Conservation (phyloP, 2,113 vertebrate species). For the Morone saxatilis region DNA sequence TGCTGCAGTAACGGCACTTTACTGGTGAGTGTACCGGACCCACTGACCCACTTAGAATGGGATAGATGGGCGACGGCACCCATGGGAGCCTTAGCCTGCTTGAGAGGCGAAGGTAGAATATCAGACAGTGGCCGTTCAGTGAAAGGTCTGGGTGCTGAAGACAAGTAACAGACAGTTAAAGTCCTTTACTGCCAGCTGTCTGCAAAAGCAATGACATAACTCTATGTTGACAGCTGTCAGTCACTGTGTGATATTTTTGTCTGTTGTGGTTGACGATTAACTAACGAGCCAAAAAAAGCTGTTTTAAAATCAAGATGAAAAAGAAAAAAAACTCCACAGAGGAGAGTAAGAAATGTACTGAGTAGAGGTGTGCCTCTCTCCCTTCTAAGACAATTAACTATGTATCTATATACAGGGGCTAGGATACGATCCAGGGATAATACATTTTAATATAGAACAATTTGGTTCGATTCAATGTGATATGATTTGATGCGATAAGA, state of each 20-base stretch:
- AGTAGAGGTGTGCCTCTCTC: no score
- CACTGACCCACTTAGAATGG: conserved; percentile 44
- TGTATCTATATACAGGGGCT: no score
- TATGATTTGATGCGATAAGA: no score
- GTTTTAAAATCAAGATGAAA: background rate
- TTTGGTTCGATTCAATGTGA: no score
- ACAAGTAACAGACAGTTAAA: background rate
- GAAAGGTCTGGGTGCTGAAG: background rate
- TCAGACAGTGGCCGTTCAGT: conserved; percentile 1
- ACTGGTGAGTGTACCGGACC: conserved; percentile 37
- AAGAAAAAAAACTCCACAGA: background rate
- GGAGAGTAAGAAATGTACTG: no score
- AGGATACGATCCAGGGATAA: no score
- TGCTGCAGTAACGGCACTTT: conserved; percentile 26
- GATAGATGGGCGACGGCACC: conserved; percentile 18
- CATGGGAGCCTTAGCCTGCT: conserved; percentile 5
- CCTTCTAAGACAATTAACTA: no score
- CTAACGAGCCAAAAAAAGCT: background rate
- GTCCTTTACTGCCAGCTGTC: background rate
- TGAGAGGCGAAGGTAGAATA: conserved; percentile 8
- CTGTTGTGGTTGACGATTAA: background rate
- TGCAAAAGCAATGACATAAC: background rate
- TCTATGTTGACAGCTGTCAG: background rate
- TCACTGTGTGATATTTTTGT: background rate
- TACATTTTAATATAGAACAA: no score